Evolutionary conservation across 2,888 invertebrate species (phyloP).

Genomic region (Cancer borealis): DNA sequence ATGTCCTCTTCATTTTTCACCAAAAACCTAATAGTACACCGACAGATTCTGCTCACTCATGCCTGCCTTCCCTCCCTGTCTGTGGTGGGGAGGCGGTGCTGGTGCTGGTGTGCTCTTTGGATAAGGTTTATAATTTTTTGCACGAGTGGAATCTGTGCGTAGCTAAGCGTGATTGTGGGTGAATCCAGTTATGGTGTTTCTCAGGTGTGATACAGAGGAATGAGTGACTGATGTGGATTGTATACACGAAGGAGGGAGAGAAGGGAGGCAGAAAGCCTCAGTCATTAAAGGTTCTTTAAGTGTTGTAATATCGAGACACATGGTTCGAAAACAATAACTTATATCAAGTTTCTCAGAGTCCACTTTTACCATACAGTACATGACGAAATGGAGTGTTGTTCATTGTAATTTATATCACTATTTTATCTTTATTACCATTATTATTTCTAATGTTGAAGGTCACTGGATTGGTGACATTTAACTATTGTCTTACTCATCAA

Average conservation of each 20-base stretch:
- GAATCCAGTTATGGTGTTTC: not conserved
- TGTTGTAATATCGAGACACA: no score
- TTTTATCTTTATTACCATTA: no score
- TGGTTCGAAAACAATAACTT: no score
- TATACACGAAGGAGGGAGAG: not conserved
- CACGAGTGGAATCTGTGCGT: not conserved
- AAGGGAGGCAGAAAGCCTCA: no score
- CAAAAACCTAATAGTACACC: not conserved
- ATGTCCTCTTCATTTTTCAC: not conserved
- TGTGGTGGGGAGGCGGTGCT: not conserved
- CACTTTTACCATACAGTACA: no score
- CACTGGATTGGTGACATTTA: no score
- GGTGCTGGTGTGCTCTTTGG: not conserved
- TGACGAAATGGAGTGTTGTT: no score
- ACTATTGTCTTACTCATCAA: no score
- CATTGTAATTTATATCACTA: no score
- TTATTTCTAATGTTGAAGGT: no score
- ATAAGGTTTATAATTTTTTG: not conserved
- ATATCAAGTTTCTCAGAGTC: no score
- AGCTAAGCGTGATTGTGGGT: not conserved
- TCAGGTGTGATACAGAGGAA: not conserved
- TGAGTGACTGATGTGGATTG: not conserved
- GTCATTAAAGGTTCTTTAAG: no score
- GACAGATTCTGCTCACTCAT: not conserved
- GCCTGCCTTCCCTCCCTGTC: not conserved